Percentiles rank a stretch among this genome's conserved stretches.
These are phyloP conservation scores for Aphaenogaster ashmeadi DNA, from an alignment of 1,140 invertebrate species.

Conservation along the genomic window DNA sequence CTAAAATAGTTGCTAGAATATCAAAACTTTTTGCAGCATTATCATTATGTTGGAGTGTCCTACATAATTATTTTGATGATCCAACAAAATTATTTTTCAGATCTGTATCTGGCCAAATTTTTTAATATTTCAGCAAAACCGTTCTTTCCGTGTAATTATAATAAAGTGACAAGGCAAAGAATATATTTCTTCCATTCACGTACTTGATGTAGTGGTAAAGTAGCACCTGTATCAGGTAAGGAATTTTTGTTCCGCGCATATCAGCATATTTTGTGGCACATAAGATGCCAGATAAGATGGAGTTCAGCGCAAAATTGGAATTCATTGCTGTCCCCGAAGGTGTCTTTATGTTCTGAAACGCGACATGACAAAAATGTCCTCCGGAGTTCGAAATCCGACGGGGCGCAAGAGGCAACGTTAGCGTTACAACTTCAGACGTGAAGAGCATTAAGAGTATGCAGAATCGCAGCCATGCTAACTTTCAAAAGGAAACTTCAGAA, in stretches of 20 bases:
- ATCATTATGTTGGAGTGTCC: no score
- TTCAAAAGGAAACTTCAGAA: conserved; percentile 59
- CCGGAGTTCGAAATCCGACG: conserved; percentile 39
- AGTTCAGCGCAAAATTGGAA: conserved; percentile 30
- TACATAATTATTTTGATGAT: no score
- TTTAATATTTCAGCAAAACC: no score
- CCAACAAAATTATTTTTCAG: no score
- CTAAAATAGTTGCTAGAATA: no score
- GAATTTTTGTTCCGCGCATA: conserved; percentile 20
- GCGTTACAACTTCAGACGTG: conserved; percentile 50
- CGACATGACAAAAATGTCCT: conserved; percentile 46
- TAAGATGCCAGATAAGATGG: background rate
- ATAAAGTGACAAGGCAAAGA: background rate
- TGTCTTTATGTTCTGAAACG: conserved; percentile 46
- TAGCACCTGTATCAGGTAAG: background rate
- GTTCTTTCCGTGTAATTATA: no score
- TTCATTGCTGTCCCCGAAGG: conserved; percentile 39
- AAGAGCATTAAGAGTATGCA: conserved; percentile 62
- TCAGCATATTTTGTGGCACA: background rate
- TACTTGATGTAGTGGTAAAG: background rate
- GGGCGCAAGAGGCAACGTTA: conserved; percentile 34
- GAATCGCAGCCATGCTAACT: conserved; percentile 34
- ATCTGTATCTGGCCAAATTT: no score
- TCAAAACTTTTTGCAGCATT: no score
- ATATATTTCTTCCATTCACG: background rate